Base-by-base conservation (phyloP, 2,113 vertebrate genomes). In the Anoplopoma fimbria region DNA sequence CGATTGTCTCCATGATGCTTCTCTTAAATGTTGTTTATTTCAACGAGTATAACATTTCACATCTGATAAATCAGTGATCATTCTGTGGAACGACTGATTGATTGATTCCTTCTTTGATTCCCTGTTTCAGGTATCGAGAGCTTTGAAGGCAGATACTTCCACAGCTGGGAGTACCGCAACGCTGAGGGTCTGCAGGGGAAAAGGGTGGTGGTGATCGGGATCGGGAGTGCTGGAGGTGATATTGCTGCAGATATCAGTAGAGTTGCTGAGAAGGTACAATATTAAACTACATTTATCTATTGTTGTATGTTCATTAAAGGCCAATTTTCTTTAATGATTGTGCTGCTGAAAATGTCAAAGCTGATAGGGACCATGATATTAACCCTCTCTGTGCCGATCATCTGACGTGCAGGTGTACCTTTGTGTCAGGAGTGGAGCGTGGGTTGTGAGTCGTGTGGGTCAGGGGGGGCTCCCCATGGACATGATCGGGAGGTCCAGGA, bases 231-330 rank as follows among this genome's bases (percentile, higher is more conserved):
- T 0, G 97, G 97, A 40, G 95, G 92, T 0, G 98, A 99, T 73
- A 94, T 99, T 68, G 96, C 97, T 0, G 97, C 97, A 77, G 97
- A 99, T 72, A 93, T 97, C 67, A 97, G 97, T 69, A 94, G 96
- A 69, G 90, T 82, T 0, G 97, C 97, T 70, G 92, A 96, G 78
- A 96, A 97, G 95, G 97, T 97, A 23, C 9, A 29, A n/a, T n/a
- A n/a, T n/a, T n/a, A n/a, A n/a, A n/a, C n/a, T n/a, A n/a, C n/a
- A n/a, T n/a, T n/a, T n/a, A n/a, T n/a, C n/a, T n/a, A n/a, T n/a
- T n/a, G n/a, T n/a, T n/a, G n/a, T n/a, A n/a, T n/a, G n/a, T n/a
- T n/a, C n/a, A n/a, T n/a, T n/a, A n/a, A n/a, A n/a, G n/a, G n/a
- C n/a, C n/a, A n/a, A n/a, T n/a, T n/a, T n/a, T n/a, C n/a, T n/a